Base-by-base conservation (phyloP, 2,888 invertebrate species). In the Rhingia rostrata region DNA sequence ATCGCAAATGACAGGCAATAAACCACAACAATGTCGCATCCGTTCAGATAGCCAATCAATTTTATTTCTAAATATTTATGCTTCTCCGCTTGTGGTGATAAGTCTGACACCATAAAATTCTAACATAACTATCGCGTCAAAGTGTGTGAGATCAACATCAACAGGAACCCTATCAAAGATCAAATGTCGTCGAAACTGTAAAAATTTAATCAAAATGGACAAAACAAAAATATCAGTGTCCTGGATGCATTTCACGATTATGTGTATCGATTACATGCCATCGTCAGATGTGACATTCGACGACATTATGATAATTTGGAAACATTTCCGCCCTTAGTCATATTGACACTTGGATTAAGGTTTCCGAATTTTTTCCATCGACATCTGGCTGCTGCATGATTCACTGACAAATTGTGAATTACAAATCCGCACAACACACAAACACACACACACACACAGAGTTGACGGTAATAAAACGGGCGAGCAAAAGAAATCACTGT, bases 371-470 rank as follows among this genome's bases (percentile, higher is more conserved):
- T 49, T 14, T 41, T 6, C 32, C 53, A 9, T 12, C 7, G 72
- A 72, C 82, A 82, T 82, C 77, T 82, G 82, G 63, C 69, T 45
- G 70, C 66, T 39, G 72, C 61, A 72, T 77, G 82, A 66, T 61
- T 72, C 75, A 81, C 43, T 49, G 61, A 74, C 67, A 67, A 73
- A 75, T 64, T 60, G 75, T 74, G 69, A 75, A 75, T 66, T 77
- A 72, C 77, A 82, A 82, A 72, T 70, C 77, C 53, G 69, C 81
- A 77, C 22, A 22, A 22, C 22, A 22, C 22, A 22, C 22, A 22
- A 22, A 22, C 22, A 22, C 22, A 22, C 22, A 22, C 22, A 22
- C 22, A 72, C 30, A 58, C 43, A 67, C 69, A 47, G 12, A 66
- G 45, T 60, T 60, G 79, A 66, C 64, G 73, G 53, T 49, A 60